Conservation (phyloP, 2,113 vertebrate species). For the Leptosomus discolor region DNA sequence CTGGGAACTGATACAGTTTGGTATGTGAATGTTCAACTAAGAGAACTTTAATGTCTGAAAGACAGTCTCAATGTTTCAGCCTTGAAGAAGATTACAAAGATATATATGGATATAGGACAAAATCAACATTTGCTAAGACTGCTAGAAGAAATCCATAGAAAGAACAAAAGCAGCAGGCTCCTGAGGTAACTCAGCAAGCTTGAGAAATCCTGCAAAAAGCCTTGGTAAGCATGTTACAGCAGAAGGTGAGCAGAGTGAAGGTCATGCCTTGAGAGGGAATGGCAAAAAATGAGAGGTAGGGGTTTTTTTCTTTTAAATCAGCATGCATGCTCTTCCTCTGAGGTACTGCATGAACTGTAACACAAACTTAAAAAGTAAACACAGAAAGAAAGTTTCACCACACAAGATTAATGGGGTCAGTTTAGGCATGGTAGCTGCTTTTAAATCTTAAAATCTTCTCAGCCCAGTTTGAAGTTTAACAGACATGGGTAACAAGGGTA, state of each 20-base stretch:
- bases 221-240: fast-evolving
- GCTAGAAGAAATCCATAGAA: neutral
- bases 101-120: neutral
- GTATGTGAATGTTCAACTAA: neutral
- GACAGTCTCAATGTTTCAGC: neutral
- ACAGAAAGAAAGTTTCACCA: neutral
- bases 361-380: neutral
- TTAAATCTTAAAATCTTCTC: neutral
- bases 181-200: neutral
- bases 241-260: neutral
- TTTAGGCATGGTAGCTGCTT: neutral
- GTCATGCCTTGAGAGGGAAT: neutral
- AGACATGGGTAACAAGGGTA: neutral
- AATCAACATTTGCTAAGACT: neutral
- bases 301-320: neutral
- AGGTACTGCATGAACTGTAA: neutral
- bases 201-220: neutral
- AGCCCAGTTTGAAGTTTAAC: neutral
- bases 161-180: neutral
- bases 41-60: neutral
- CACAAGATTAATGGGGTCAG: neutral
- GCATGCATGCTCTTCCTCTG: neutral
- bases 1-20: neutral
- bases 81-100: neutral
- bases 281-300: neutral